Evolutionary conservation across 2,113 vertebrate genomes (phyloP), one percentile per base, ranked within the genome.

Genomic region (Sorex araneus): DNA sequence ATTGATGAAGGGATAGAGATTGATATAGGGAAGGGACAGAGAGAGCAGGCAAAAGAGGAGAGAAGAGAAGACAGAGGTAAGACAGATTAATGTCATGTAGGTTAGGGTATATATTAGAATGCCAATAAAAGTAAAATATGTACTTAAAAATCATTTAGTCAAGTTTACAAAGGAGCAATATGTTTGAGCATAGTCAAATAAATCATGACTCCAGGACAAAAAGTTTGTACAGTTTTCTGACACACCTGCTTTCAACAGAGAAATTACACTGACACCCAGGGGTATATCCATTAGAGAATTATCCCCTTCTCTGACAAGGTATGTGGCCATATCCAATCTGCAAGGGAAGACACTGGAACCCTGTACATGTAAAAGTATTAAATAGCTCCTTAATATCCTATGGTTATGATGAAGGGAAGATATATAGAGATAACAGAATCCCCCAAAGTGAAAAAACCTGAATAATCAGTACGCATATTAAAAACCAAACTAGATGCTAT

Each of bases 161-260:
- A 93, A 92, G 92, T 93, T 77, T 91, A 10, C 86, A 84, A 96
- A 88, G 81, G 82, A 85, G 79, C 19, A 88, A 6, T 93, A 95
- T 92, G 15, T 79, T 50, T 60, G 16, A 95, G 47, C 54, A 60
- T 74, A 87, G 57, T 87, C 28, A 94, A 88, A 92, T 95, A 90
- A 90, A 94, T 91, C 90, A 67, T 36, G 23, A 81, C 88, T 93
- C 84, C 78, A 79, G 47, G 25, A 47, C 87, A 93, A 57, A 71
- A 90, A 94, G 40, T 82, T 64, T 87, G 70, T 30, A 71, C 40
- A 90, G 47, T 74, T 90, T 54, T 81, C 54, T 73, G 47, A 87
- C 63, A 78, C 25, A 69, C 47, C 80, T 92, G 60, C 1, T 60
- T 87, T 95, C 88, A 36, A 82, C n/a, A 87, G 30, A 84, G 45